phyloP scores from a whole-genome alignment of 2,888 invertebrate genomes.

The Trimorus sp. region DNA sequence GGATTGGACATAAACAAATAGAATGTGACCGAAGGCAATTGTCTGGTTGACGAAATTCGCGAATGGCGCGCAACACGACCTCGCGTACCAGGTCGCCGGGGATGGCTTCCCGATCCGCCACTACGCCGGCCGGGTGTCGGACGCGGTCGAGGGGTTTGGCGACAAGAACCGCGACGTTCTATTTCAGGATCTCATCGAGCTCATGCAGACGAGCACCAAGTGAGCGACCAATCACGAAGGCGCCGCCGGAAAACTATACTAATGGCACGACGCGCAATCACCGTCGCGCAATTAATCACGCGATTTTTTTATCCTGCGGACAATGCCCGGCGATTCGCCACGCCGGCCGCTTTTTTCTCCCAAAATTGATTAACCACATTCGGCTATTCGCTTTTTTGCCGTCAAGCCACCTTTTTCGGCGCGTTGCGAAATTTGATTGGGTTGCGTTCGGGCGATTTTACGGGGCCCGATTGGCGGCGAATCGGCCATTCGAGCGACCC shows the following conservation, averaged over 20 bases:
- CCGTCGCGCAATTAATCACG: slow-evolving; percentile 44
- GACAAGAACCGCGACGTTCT: slow-evolving; percentile 87
- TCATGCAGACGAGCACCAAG: slow-evolving; percentile 86
- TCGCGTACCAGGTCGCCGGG: slow-evolving; percentile 84
- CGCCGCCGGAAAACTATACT: slow-evolving; percentile 17
- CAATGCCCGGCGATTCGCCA: slow-evolving; percentile 31
- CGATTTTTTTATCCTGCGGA: slow-evolving; percentile 10
- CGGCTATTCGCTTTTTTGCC: not conserved
- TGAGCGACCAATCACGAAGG: slow-evolving; percentile 74
- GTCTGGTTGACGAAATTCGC: slow-evolving; percentile 82
- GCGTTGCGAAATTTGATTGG: slow-evolving; percentile 9
- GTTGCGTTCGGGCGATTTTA: not conserved
- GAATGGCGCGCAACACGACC: slow-evolving; percentile 82
- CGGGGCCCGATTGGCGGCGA: not conserved
- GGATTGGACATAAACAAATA: too few species aligned
- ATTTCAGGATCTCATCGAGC: slow-evolving; percentile 85
- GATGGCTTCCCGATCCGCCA: slow-evolving; percentile 85
- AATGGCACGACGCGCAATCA: slow-evolving; percentile 52
- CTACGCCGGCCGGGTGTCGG: slow-evolving; percentile 87
- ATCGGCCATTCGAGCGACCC: not conserved
- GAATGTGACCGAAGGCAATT: too few species aligned
- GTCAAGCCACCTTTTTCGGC: not conserved
- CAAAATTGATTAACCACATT: not conserved
- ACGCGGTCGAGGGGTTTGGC: slow-evolving; percentile 86
- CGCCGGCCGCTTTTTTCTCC: slow-evolving; percentile 8